Percentiles rank a stretch among this genome's conserved stretches.
Conservation (phyloP, 2,797 vertebrate genomes). For the Pangasius larnaudii region DNA sequence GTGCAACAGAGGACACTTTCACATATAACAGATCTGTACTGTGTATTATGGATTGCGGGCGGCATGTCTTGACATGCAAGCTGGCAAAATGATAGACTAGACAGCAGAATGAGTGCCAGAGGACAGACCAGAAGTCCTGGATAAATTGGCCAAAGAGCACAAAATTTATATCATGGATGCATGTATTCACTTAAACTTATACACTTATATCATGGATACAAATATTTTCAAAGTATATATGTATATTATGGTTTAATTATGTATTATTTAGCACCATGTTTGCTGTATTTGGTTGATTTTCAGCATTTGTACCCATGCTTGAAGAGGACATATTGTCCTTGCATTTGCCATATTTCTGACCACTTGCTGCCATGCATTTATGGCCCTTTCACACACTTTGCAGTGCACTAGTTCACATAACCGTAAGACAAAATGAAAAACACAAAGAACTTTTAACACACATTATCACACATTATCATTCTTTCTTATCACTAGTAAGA, state of each 20-base stretch:
- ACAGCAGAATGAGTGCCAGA: neutral
- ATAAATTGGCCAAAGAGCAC: neutral
- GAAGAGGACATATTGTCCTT: neutral
- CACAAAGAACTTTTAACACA: neutral
- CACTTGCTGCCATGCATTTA: neutral
- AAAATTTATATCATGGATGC: neutral
- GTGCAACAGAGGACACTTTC: slow-evolving; percentile 14
- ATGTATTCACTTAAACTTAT: no score
- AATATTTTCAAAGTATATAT: no score
- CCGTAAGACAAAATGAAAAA: neutral
- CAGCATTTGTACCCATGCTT: neutral
- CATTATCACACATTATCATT: neutral
- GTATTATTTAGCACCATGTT: neutral
- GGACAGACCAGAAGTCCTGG: neutral
- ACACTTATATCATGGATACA: no score
- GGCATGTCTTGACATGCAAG: slow-evolving; percentile 12
- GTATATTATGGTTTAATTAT: neutral
- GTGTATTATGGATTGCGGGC: neutral
- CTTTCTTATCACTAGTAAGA: neutral
- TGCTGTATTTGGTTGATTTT: neutral
- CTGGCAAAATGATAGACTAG: slow-evolving; percentile 8
- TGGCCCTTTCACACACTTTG: neutral
- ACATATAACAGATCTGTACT: slow-evolving; percentile 4
- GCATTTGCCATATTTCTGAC: neutral
- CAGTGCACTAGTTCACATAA: no score